Conservation (phyloP, 1,140 invertebrate species). For the Phymorhynchus buccinoides region DNA sequence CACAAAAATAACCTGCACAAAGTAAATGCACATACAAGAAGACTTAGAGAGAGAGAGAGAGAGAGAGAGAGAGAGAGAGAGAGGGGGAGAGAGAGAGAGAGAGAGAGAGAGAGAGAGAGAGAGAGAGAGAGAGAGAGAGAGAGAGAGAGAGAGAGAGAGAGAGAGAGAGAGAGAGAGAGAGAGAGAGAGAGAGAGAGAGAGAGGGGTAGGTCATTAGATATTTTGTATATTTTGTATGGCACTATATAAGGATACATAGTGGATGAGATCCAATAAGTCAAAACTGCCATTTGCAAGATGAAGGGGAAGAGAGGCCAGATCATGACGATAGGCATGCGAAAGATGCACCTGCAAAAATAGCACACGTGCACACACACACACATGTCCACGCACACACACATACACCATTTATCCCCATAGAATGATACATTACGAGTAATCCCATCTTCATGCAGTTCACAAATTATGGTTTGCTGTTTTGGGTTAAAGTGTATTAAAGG, state of each 20-base stretch:
- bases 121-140: neutral
- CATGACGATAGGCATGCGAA: constrained; percentile 83
- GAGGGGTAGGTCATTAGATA: too few relatives aligned
- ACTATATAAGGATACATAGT: constrained; percentile 76
- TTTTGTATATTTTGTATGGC: too few relatives aligned
- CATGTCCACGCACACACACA: neutral
- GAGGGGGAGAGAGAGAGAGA: neutral
- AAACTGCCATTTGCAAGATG: constrained; percentile 83
- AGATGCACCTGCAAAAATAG: neutral
- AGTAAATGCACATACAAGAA: too few relatives aligned
- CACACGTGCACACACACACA: constrained; percentile 6
- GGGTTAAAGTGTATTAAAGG: too few relatives aligned
- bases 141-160: neutral
- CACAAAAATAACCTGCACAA: too few relatives aligned
- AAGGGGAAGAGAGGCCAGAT: constrained; percentile 94
- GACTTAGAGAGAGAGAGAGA: neutral
- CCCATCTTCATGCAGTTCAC: too few relatives aligned
- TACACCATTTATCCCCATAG: too few relatives aligned
- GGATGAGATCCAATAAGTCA: constrained; percentile 82
- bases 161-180: too few relatives aligned
- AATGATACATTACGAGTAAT: too few relatives aligned
- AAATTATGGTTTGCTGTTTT: too few relatives aligned
- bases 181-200: too few relatives aligned
- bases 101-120: neutral
- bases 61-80: too few relatives aligned